A percentile compares a stretch with the other conserved stretches of the same genome.
Evolutionary conservation across 1,140 invertebrate species (phyloP).

Genomic region (Scaptomyza graminum): DNA sequence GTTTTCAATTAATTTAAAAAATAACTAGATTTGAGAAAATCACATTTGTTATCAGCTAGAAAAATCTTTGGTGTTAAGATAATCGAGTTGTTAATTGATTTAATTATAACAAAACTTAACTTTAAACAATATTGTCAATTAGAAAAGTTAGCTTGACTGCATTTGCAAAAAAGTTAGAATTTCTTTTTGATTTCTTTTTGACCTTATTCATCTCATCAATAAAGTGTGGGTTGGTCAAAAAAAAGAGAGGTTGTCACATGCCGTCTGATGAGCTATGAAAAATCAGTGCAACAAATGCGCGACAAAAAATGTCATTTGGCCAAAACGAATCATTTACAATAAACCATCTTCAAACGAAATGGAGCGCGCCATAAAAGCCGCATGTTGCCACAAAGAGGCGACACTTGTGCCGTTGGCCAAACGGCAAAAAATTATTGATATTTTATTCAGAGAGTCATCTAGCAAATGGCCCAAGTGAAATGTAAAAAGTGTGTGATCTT

Average conservation of each 20-base stretch:
- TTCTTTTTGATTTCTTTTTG: constrained; percentile 28
- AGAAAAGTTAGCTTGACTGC: too few species aligned
- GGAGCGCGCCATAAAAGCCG: constrained; percentile 62
- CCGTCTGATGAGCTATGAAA: constrained; percentile 58
- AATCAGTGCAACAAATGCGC: constrained; percentile 79
- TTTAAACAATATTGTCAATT: too few species aligned
- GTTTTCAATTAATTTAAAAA: too few species aligned
- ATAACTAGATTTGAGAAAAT: too few species aligned
- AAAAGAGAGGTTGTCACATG: constrained; percentile 5
- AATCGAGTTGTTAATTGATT: too few species aligned
- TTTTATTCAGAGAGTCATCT: constrained; percentile 18
- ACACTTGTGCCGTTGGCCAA: constrained; percentile 16
- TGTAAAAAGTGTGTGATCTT: constrained; percentile 65
- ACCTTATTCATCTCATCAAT: constrained; percentile 7
- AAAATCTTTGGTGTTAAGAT: too few species aligned
- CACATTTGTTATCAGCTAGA: too few species aligned
- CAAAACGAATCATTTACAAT: constrained; percentile 83
- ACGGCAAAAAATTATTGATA: constrained; percentile 27
- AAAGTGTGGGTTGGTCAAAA: constrained; percentile 4
- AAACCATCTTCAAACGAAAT: constrained; percentile 82
- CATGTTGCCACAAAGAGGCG: constrained; percentile 41
- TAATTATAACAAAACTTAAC: too few species aligned
- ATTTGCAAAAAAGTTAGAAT: too few species aligned
- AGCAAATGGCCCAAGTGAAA: constrained; percentile 62
- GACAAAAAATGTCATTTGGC: constrained; percentile 74